Percentiles rank a stretch among this genome's conserved stretches.
Evolutionary conservation across 2,888 invertebrate genomes (phyloP).

Genomic region (Leptura quadrifasciata): DNA sequence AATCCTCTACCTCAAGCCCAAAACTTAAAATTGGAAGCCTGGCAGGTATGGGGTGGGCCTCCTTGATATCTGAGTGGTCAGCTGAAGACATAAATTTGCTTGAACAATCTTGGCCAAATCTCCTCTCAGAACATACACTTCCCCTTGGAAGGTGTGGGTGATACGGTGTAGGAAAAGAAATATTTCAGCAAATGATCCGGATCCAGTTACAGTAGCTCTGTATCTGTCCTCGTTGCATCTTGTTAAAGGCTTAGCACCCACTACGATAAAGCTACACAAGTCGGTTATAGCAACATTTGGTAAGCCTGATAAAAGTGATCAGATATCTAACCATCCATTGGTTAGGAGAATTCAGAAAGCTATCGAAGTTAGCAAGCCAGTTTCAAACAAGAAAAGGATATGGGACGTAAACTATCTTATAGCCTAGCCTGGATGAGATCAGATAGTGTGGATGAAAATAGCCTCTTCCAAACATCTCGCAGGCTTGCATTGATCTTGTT

Average conservation of each 20-base stretch:
- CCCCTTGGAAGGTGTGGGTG: constrained; percentile 14
- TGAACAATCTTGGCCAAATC: background rate
- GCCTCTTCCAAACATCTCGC: constrained; percentile 48
- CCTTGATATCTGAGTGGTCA: background rate
- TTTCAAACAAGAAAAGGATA: constrained; percentile 17
- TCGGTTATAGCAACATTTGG: constrained; percentile 24
- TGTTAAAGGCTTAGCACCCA: background rate
- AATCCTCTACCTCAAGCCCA: constrained; percentile 32
- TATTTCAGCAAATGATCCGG: constrained; percentile 14
- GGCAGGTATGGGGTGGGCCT: constrained; percentile 49
- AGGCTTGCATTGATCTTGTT: constrained; percentile 46
- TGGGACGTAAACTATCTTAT: constrained; percentile 42
- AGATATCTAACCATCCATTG: background rate
- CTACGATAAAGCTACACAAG: constrained; percentile 18
- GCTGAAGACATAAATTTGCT: background rate
- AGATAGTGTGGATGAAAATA: constrained; percentile 21
- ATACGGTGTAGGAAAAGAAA: background rate
- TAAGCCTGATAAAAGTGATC: constrained; percentile 6
- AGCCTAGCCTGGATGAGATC: constrained; percentile 42
- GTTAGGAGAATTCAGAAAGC: constrained; percentile 35
- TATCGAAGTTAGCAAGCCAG: constrained; percentile 31
- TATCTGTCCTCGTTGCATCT: background rate
- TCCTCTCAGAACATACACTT: background rate
- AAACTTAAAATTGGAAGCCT: constrained; percentile 44
- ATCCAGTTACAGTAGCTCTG: constrained; percentile 14